Evolutionary conservation across 1,140 invertebrate genomes (phyloP), one percentile per base, ranked within the genome.

Genomic region (Papilio aristodemus): DNA sequence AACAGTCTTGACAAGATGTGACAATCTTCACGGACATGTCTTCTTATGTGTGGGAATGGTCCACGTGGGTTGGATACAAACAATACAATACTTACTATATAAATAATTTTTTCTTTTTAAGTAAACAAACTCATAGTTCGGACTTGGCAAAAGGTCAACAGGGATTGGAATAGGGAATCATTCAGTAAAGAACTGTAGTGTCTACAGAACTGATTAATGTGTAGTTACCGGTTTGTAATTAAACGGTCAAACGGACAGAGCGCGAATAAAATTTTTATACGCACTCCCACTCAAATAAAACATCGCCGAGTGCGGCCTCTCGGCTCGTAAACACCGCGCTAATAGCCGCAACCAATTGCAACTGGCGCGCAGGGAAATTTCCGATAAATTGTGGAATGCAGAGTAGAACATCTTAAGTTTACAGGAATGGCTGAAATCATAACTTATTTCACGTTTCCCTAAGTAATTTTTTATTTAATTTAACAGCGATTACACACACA

Each of bases 341-440:
- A 50, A 22, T 19, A 50, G 19, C 46, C 46, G 46, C 17, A 50
- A 50, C 46, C 46, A 17, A 50, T 22, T 50, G n/a, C n/a, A n/a
- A 10, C 46, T 50, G 46, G 46, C 46, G 1, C 19, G 19, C 10
- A 50, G 19, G 46, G 10, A 50, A 50, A 22, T 50, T 25, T 50
- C 46, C 19, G n/a, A 50, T 50, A 50, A 54, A 22, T 54, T 54
- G 46, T 25, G 19, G 46, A 11, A 54, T 54, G 14, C 9, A 22
- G 22, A 32, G 6, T 32, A 39, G 38, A 54, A 6, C 41, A 43
- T 43, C n/a, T 43, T 4, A 43, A 5, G 17, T 25, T 1, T 11
- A 25, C 10, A 54, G 19, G 10, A 25, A 5, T 22, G 19, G 19
- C 22, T 54, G 0, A 22, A 13, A 8, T 0, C 8, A 8, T 4